Evolutionary conservation across 2,113 vertebrate genomes (phyloP), one percentile per base, ranked within the genome.

Genomic region (Datnioides undecimradiatus): DNA sequence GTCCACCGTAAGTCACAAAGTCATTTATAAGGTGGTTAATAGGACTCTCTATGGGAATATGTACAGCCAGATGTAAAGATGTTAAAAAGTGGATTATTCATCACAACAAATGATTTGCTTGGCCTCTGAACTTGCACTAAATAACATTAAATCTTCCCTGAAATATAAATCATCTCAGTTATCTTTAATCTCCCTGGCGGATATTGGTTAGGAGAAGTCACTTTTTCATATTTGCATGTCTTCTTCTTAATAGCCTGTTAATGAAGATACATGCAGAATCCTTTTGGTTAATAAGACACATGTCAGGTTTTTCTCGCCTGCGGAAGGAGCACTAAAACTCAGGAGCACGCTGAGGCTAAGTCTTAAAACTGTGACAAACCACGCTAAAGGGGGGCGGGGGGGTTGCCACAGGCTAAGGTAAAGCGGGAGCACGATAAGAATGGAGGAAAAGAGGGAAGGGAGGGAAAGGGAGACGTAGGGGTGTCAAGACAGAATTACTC

Each of bases 401-500:
- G 54, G 34, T 58, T 75, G 72, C 85, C 82, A 83, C 31, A 80
- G 90, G 90, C 81, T 75, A 88, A 86, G 83, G 86, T 91, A 87
- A 91, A 80, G 80, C 55, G n/a, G 67, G 76, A 41, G 78, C 65
- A 76, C 77, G 86, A 89, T 87, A 83, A 87, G 82, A 90, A 79
- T 68, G 76, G 82, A 68, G 79, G 43, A 41, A 62, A 74, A 73
- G 76, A 70, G 76, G 45, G 64, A 72, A 82, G 66, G 73, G 74
- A 81, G 69, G 75, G 29, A 83, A 83, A 80, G 72, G 60, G 83
- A 85, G 90, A 84, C 19, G 51, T 79, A 69, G 79, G 74, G 84
- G 81, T 93, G 92, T 93, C 92, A 92, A 93, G 91, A 83, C 84
- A 90, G 93, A 94, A 95, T 95, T 94, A 94, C 93, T 93, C 88